phyloP scores from a whole-genome alignment of 1,140 invertebrate species.

The Chrysoperla carnea region DNA sequence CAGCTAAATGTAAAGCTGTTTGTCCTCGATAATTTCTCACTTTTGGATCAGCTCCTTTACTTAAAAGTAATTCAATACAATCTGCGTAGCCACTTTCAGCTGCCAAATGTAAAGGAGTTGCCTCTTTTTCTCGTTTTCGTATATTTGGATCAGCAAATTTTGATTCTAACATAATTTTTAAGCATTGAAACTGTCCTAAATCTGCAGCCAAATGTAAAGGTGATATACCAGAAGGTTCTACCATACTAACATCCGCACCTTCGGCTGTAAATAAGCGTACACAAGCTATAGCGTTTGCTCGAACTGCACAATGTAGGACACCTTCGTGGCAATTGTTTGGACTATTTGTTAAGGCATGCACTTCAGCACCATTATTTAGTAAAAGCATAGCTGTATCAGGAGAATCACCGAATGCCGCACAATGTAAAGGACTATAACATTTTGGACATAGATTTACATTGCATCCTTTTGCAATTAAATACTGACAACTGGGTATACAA shows the following conservation, averaged over 20 bases:
- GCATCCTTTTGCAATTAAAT: conserved; percentile 44
- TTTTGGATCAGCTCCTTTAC: conserved; percentile 49
- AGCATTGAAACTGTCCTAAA: conserved; percentile 46
- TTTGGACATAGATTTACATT: conserved; percentile 46
- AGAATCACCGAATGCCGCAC: conserved; percentile 62
- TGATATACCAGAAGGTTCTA: conserved; percentile 50
- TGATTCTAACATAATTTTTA: conserved; percentile 46
- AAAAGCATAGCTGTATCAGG: conserved; percentile 50
- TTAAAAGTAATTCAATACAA: conserved; percentile 50
- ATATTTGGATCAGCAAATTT: conserved; percentile 38
- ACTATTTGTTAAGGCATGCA: conserved; percentile 25
- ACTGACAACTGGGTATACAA: conserved; percentile 45
- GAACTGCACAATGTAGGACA: conserved; percentile 57
- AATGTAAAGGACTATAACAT: conserved; percentile 58
- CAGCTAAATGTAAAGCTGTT: conserved; percentile 58
- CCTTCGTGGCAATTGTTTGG: conserved; percentile 50
- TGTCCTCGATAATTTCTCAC: conserved; percentile 56
- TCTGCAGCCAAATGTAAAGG: conserved; percentile 62
- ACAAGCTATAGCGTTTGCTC: conserved; percentile 54
- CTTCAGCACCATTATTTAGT: conserved; percentile 42
- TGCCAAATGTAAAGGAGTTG: conserved; percentile 61
- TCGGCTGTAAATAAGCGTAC: conserved; percentile 49
- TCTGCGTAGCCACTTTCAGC: conserved; percentile 59
- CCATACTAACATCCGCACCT: conserved; percentile 45
- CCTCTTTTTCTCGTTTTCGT: conserved; percentile 45